Evolutionary conservation across 92 coral and sea anemone species (phyloP).

Genomic region (Epizoanthus illoricatus): DNA sequence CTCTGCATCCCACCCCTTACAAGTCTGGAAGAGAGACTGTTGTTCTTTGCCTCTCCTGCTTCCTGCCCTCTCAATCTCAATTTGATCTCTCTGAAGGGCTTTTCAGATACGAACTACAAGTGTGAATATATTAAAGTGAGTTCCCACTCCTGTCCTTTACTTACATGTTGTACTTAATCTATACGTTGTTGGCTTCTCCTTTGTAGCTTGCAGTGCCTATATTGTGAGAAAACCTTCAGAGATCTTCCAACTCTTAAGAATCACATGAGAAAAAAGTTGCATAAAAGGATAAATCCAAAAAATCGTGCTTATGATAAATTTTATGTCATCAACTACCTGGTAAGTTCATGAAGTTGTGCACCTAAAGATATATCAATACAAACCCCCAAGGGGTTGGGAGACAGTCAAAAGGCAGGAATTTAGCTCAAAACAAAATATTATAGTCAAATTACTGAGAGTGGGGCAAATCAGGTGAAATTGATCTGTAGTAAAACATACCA

Average conservation of each 20-base stretch:
- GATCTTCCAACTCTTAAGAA: conserved; percentile 90
- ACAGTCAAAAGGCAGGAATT: too few relatives aligned
- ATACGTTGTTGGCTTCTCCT: background rate
- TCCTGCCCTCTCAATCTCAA: too few relatives aligned
- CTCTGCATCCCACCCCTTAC: too few relatives aligned
- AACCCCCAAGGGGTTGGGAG: background rate
- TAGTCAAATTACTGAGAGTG: too few relatives aligned
- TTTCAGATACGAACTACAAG: too few relatives aligned
- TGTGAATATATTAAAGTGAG: too few relatives aligned
- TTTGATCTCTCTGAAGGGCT: too few relatives aligned
- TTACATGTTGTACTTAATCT: background rate
- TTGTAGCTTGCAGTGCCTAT: conserved; percentile 90
- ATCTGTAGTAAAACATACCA: background rate
- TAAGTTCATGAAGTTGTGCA: conserved; percentile 38
- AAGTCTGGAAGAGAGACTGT: too few relatives aligned
- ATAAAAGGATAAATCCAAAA: conserved; percentile 95
- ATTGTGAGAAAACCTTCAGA: conserved; percentile 92
- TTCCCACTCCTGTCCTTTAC: background rate
- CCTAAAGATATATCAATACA: too few relatives aligned
- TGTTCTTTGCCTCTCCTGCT: too few relatives aligned
- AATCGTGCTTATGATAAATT: conserved; percentile 91
- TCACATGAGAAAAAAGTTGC: conserved; percentile 98
- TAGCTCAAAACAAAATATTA: too few relatives aligned
- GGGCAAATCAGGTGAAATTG: too few relatives aligned
- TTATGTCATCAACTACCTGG: conserved; percentile 95